Base-by-base conservation (phyloP, 2,888 invertebrate genomes). In the Zygaena filipendulae region DNA sequence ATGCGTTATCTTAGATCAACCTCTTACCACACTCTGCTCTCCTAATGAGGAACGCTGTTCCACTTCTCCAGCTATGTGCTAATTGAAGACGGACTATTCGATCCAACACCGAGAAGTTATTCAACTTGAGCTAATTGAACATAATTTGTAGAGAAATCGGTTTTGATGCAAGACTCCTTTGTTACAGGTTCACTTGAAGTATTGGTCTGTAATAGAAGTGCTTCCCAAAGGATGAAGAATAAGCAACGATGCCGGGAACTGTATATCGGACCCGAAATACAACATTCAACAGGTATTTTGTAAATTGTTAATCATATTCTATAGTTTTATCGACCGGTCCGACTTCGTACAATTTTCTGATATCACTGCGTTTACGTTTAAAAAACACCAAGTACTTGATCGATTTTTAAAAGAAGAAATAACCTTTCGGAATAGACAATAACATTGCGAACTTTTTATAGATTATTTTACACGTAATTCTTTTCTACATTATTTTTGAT, bases 191-290 rank as follows among this genome's bases (percentile, higher is more conserved):
- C 32, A 43, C 27, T 38, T 34, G 44, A 46, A 44, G 45, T 38
- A 52, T 45, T 52, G 51, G 50, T 45, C 32, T 29, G 34, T 35
- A 29, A 30, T 30, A 16, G 29, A 36, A 51, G 59, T 56, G 64
- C 58, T 61, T 62, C 52, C 48, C 69, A 71, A 77, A 79, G 71
- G 59, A 79, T 79, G 79, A 74, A 63, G 79, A 69, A 64, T 68
- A 71, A 69, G 63, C 68, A 70, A 52, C 64, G 67, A 63, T 66
- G 56, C 45, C 47, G 67, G 67, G 59, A 59, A 53, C 59, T 54
- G 54, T 67, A 52, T 56, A 64, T 67, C 60, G 62, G 60, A 53
- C 61, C 61, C 40, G 59, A 64, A 43, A 54, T 49, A 48, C 53
- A 59, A 40, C 57, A 70, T 54, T 55, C 66, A 59, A 74, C 72